These are phyloP conservation scores for human (Homo sapiens) DNA, from an alignment of 2,113 vertebrate genomes.

Conservation along the genomic window GRCh38 chr2:45834501-45835000, in stretches of 20 bases:
- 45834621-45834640: not conserved
- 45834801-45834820: not conserved
- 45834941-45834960: conserved; percentile 39
- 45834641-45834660: not conserved
- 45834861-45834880: not conserved
- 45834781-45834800: not conserved
- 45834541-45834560: not conserved
- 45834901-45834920: not conserved
- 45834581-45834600: not conserved
- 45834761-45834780: not conserved
- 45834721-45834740: not conserved
- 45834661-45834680: not conserved
- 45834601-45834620: not conserved
- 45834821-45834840: not conserved
- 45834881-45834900: not conserved
- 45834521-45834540: not conserved
- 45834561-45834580: not conserved
- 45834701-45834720: not conserved
- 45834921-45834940: not conserved
- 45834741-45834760: not conserved
- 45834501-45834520: not conserved
- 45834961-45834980: conserved; percentile 60
- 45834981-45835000: conserved; percentile 65
- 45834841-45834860: not conserved
- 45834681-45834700: not conserved